Evolutionary conservation across 2,113 vertebrate species (phyloP).

Genomic region (Dermatemys mawii): DNA sequence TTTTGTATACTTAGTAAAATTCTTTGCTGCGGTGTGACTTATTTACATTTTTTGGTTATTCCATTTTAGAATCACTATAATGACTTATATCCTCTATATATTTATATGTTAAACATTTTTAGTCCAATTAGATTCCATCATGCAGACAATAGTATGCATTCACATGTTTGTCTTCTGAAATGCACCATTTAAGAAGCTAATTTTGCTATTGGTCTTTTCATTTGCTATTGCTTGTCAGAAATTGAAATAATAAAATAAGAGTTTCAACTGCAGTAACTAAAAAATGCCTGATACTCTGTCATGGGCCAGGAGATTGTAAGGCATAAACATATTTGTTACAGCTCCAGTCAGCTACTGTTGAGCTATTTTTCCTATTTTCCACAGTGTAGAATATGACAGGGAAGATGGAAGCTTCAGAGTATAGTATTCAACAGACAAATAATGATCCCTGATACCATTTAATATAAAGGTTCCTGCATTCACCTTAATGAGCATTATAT

Average conservation of each 20-base stretch:
- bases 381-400: background rate
- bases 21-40: no score
- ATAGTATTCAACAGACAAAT: background rate
- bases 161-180: background rate
- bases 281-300: background rate
- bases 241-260: background rate
- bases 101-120: no score
- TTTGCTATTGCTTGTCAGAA: background rate
- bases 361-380: background rate
- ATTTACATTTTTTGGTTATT: no score
- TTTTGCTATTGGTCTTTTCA: background rate
- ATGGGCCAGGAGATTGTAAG: background rate
- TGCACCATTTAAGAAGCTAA: background rate
- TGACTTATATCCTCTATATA: no score
- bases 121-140: background rate
- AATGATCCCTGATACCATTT: background rate
- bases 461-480: background rate
- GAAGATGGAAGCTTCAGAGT: conserved; percentile 12
- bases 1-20: no score
- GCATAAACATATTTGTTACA: background rate
- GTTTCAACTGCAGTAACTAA: background rate
- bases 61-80: no score
- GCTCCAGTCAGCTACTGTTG: background rate
- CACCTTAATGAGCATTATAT: background rate
- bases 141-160: background rate